Evolutionary conservation across 2,888 invertebrate species (phyloP).

Genomic region (Monopis laevigella): DNA sequence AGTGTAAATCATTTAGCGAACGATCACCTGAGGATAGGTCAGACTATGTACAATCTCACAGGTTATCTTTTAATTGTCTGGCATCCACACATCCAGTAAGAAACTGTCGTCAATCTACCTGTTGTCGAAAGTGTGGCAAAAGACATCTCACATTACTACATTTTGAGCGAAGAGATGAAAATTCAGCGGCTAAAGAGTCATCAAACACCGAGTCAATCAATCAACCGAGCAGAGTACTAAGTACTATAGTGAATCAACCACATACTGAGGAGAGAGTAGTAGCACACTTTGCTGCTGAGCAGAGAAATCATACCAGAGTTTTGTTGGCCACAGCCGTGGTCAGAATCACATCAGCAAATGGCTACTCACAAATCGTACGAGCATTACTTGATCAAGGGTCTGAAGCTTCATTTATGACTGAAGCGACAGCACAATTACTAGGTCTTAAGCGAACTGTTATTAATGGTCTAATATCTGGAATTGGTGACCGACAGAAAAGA

Average conservation of each 20-base stretch:
- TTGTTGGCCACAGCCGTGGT: conserved; percentile 24
- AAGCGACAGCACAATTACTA: conserved; percentile 21
- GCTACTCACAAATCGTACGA: conserved; percentile 14
- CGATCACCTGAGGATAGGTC: conserved; percentile 11
- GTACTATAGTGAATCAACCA: neutral
- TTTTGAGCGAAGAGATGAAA: too few species aligned
- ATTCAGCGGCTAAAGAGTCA: too few species aligned
- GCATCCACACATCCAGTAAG: conserved; percentile 14
- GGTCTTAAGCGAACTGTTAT: conserved; percentile 20
- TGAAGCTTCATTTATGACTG: conserved; percentile 24
- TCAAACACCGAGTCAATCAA: neutral
- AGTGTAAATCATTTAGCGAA: conserved; percentile 17
- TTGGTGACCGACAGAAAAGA: conserved; percentile 17
- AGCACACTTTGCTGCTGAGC: conserved; percentile 11
- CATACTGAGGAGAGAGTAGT: neutral
- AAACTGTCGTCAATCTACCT: conserved; percentile 15
- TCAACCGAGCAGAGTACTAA: neutral
- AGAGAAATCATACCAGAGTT: conserved; percentile 15
- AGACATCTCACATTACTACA: conserved; percentile 20
- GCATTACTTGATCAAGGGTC: conserved; percentile 24
- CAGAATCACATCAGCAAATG: conserved; percentile 17
- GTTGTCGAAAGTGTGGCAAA: conserved; percentile 18
- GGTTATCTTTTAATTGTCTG: conserved; percentile 20
- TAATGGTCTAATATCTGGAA: conserved; percentile 19
- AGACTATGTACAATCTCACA: conserved; percentile 15